Evolutionary conservation across 2,888 invertebrate species (phyloP).

Genomic region (Phanerotoma sp.): DNA sequence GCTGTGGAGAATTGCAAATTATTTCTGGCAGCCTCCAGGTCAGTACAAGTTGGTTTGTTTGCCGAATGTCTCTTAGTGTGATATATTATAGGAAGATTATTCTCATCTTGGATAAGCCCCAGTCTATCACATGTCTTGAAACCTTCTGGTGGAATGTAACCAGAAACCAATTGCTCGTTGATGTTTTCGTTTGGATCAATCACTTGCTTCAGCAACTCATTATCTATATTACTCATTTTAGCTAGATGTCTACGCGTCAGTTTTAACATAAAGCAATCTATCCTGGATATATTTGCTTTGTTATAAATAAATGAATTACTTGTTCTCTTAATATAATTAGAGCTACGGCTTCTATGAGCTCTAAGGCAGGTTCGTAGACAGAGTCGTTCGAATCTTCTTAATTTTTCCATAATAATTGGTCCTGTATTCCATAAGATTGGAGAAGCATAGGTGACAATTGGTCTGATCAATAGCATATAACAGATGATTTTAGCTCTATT

Average conservation of each 20-base stretch:
- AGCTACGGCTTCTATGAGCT: not conserved
- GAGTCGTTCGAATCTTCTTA: constrained; percentile 18
- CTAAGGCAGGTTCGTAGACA: not conserved
- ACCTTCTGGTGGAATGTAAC: not conserved
- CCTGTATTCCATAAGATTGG: constrained; percentile 20
- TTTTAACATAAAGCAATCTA: not conserved
- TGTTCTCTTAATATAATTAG: not conserved
- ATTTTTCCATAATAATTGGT: constrained; percentile 16
- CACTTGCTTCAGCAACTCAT: not conserved
- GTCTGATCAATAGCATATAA: constrained; percentile 9
- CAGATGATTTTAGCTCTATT: not conserved
- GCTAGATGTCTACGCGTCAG: not conserved
- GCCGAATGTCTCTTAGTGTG: not conserved
- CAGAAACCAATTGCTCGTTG: not conserved
- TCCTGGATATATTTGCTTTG: not conserved
- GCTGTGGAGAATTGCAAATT: not conserved
- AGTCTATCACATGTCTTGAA: not conserved
- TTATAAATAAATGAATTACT: not conserved
- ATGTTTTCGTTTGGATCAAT: not conserved
- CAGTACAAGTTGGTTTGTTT: not conserved
- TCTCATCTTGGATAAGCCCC: not conserved
- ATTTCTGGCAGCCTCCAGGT: not conserved
- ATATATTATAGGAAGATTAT: not conserved
- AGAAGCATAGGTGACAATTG: constrained; percentile 6
- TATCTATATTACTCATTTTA: not conserved